A percentile compares a stretch with the other conserved stretches of the same genome.
These are phyloP conservation scores for Samia ricini DNA, from an alignment of 1,140 invertebrate species.

Conservation along the genomic window DNA sequence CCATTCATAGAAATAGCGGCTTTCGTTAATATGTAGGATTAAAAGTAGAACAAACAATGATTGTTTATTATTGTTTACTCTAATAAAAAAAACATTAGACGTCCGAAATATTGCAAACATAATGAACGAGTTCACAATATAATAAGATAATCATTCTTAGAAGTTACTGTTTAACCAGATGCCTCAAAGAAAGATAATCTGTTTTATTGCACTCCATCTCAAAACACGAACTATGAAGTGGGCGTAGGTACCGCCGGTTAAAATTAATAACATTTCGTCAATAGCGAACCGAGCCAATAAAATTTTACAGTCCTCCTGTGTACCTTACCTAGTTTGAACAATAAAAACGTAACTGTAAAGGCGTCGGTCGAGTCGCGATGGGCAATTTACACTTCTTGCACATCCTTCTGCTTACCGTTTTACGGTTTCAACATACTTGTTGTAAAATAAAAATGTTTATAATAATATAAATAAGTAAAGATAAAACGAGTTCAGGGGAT, in stretches of 20 bases:
- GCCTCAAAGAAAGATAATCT: background rate
- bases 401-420: background rate
- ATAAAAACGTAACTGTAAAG: constrained; percentile 2
- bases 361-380: background rate
- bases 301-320: constrained; percentile 7
- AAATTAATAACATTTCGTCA: background rate
- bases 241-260: background rate
- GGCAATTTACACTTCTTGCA: background rate
- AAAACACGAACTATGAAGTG: background rate
- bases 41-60: background rate
- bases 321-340: background rate
- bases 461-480: too few species aligned
- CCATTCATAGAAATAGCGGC: background rate
- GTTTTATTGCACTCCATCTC: background rate
- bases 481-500: too few species aligned
- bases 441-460: too few species aligned
- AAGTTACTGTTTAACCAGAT: background rate
- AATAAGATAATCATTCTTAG: background rate
- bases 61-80: background rate
- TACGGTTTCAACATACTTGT: too few species aligned
- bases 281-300: constrained; percentile 5
- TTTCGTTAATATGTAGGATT: background rate
- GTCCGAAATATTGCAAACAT: background rate
- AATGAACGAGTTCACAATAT: background rate
- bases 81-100: background rate